Base-by-base conservation (phyloP, 1,140 invertebrate species). In the Zaprionus davidi region DNA sequence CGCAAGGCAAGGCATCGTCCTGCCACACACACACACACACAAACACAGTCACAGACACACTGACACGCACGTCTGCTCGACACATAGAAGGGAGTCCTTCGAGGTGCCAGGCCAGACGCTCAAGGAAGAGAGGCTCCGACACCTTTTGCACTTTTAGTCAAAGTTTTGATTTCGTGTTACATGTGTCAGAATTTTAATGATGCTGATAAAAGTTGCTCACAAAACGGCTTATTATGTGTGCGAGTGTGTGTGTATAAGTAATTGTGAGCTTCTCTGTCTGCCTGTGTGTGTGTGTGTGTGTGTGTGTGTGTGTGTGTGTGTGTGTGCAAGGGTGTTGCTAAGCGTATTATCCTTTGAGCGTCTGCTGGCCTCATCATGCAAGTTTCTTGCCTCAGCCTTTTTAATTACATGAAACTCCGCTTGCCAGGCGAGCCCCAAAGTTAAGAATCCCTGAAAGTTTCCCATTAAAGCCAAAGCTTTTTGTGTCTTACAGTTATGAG, bases 111-210 rank as follows among this genome's bases (percentile, higher is more conserved):
- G 15, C 5, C 31, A 46, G 55, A 44, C 63, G 64, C 55, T 31
- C 9, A 55, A 38, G 63, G 62, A 69, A 36, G 66, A 34, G 70
- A 38, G 66, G 46, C 63, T 71, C 58, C 78, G 82, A 85, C 85
- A 90, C 85, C 84, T 90, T 90, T 76, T 90, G 79, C 85, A 85
- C 85, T 90, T 84, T 90, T 85, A 90, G 81, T 90, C 85, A 90
- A 90, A 90, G 85, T 90, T 90, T 90, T 90, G 85, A 90, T 90
- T 90, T 90, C 86, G 79, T 90, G 85, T 90, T 90, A 90, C 85
- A 90, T 90, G 85, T 90, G 85, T 90, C 85, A 90, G 86, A 90
- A 86, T 90, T 90, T 90, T 90, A 90, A 90, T 90, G 85, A 90
- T 90, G 86, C 86, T 90, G 82, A 90, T 90, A 90, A 90, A 85